A percentile compares a stretch with the other conserved stretches of the same genome.
Conservation (phyloP, 2,113 vertebrate genomes). For the Oceanodroma tethys region DNA sequence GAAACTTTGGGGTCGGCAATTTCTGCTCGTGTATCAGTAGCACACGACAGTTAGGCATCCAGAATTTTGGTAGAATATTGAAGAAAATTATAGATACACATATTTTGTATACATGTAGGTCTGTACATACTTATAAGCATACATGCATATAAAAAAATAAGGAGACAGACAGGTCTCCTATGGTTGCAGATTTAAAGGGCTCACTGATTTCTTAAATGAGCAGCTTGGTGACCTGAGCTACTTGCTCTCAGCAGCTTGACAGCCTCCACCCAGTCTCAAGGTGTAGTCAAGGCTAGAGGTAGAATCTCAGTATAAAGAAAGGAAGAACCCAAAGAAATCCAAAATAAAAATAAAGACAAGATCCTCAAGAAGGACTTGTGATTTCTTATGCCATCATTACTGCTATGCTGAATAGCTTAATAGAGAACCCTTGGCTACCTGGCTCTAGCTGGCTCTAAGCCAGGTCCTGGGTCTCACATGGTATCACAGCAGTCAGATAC, state of each 20-base stretch:
- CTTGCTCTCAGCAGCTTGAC: neutral
- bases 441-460: neutral
- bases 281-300: neutral
- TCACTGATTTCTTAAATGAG: neutral
- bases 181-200: neutral
- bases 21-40: neutral
- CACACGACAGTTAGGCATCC: neutral
- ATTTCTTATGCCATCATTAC: neutral
- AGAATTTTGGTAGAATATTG: neutral
- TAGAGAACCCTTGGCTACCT: neutral
- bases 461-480: neutral
- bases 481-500: neutral
- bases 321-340: neutral
- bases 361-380: neutral
- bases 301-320: neutral
- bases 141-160: neutral
- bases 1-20: neutral
- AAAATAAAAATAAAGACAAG: neutral
- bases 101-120: neutral
- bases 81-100: neutral
- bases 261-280: neutral
- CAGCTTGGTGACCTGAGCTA: neutral
- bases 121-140: neutral
- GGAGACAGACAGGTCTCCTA: neutral
- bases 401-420: neutral